Percentiles rank a stretch among this genome's conserved stretches.
Evolutionary conservation across 2,113 vertebrate species (phyloP).

Genomic region (Podiceps cristatus): DNA sequence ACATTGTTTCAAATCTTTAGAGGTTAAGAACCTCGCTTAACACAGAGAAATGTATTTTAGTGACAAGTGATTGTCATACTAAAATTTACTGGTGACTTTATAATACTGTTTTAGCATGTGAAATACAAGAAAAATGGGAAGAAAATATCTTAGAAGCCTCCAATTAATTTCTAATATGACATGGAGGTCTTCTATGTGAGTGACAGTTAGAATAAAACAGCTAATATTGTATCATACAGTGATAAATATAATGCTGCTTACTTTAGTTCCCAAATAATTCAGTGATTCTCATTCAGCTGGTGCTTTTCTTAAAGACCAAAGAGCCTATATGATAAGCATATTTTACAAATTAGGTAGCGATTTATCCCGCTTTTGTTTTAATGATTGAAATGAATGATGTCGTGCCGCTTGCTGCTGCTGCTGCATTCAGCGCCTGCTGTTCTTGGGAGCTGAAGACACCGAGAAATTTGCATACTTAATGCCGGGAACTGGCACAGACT

Average conservation of each 20-base stretch:
- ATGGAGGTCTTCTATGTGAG: not conserved
- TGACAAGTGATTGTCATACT: not conserved
- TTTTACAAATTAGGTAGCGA: conserved; percentile 80
- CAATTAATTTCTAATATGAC: not conserved
- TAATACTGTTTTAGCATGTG: not conserved
- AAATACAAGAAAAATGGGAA: not conserved
- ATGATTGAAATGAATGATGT: conserved; percentile 82
- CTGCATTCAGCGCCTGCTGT: conserved; percentile 77
- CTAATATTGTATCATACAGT: not conserved
- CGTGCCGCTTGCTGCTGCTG: conserved; percentile 72
- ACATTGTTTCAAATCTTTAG: not conserved
- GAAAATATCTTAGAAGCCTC: not conserved
- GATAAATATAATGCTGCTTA: not conserved
- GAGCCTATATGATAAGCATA: conserved; percentile 78
- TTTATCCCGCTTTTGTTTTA: conserved; percentile 81
- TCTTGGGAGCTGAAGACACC: conserved; percentile 76
- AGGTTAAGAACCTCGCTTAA: not conserved
- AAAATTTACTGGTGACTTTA: not conserved
- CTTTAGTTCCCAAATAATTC: conserved; percentile 57
- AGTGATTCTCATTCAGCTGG: conserved; percentile 74
- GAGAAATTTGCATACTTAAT: conserved; percentile 81
- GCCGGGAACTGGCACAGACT: conserved; percentile 78
- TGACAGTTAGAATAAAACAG: not conserved
- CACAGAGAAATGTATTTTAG: not conserved
- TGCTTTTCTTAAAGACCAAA: conserved; percentile 76